Percentiles rank a stretch among this genome's conserved stretches.
phyloP scores from a whole-genome alignment of 2,113 vertebrate genomes.

The Alouatta palliata region DNA sequence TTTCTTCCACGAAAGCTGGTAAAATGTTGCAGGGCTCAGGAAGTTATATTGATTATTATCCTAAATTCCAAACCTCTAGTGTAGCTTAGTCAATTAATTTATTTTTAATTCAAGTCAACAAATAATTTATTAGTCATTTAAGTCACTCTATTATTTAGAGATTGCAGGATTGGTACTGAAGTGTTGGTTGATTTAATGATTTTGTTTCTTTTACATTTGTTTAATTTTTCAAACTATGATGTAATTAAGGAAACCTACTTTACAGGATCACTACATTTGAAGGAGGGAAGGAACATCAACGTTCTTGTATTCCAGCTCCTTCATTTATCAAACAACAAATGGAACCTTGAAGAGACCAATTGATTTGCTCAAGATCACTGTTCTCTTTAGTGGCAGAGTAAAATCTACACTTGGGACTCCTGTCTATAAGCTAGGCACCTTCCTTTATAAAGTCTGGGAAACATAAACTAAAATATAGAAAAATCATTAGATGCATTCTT shows the following conservation, averaged over 20 bases:
- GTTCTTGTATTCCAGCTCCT: neutral
- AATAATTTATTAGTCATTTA: neutral
- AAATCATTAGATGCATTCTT: neutral
- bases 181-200: neutral
- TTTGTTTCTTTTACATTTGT: neutral
- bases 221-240: neutral
- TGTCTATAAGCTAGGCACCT: neutral
- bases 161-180: neutral
- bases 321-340: neutral
- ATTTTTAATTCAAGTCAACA: constrained; percentile 7
- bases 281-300: neutral
- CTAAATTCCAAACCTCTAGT: neutral
- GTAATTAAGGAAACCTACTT: neutral
- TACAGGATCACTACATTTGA: neutral
- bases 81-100: neutral
- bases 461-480: neutral
- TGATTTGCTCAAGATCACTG: neutral
- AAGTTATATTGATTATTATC: neutral
- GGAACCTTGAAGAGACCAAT: neutral
- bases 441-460: neutral
- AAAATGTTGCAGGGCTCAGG: neutral
- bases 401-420: neutral
- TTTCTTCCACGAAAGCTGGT: neutral
- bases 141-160: neutral
- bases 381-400: neutral